Evolutionary conservation across 2,888 invertebrate genomes (phyloP), one percentile per base, ranked within the genome.

Genomic region (Caenorhabditis sulstoni): DNA sequence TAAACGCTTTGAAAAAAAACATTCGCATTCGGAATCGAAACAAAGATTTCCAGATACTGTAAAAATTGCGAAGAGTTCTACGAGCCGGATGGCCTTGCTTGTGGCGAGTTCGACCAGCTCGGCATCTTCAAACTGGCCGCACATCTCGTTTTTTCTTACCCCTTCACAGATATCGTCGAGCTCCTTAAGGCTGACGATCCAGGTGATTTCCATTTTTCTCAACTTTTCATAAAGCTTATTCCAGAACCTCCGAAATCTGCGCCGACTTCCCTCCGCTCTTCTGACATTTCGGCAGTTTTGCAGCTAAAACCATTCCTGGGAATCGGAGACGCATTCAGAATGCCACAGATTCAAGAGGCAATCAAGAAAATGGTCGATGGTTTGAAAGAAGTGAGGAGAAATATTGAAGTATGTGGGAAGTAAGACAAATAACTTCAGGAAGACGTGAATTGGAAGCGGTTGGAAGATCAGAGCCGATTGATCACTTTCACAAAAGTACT

Each of bases 111-210:
- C 37, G 70, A 74, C 37, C 23, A 77, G 3, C 47, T 79, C 22
- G 83, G 83, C 8, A 57, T 83, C 11, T 77, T 78, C 61, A 79
- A 79, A 37, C 71, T 81, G 8, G 67, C 79, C n/a, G 61, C 74
- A 11, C 79, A 81, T 50, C 64, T 78, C 3, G 57, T 81, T 0
- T 55, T 81, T 18, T 16, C 58, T 0, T 79, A 79, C 41, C 55
- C 64, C 0, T 66, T 65, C n/a, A 9, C 16, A 0, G 67, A 81
- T 7, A 64, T 81, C 11, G 49, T 41, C 14, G 14, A 37, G 8
- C 39, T 68, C 11, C 3, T 74, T 1, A 14, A 29, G 18, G 8
- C 22, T 0, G 49, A 35, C 0, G 73, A 78, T 4, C 66, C 76
- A 9, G 53, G 73, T 73, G 41, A 29, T 53, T 16, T n/a, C 20